These are phyloP conservation scores for Oriolus oriolus DNA, from an alignment of 2,113 vertebrate species.

Conservation along the genomic window DNA sequence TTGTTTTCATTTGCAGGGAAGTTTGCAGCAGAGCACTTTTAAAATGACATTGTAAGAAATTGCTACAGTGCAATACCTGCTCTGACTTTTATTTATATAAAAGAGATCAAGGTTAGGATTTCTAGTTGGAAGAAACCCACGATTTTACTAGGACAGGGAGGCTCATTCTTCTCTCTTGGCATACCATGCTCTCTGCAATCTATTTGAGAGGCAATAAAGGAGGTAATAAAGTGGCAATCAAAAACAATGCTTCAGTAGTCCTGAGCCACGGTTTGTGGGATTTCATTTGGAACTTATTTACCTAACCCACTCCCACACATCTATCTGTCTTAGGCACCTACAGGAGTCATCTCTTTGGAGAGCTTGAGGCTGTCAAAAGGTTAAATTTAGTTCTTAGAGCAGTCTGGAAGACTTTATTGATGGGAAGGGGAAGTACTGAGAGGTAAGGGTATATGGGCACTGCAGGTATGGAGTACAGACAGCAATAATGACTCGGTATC, in stretches of 20 bases:
- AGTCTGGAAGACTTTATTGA: neutral
- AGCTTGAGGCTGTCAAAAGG: neutral
- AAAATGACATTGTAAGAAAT: slow-evolving; percentile 62
- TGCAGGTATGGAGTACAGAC: neutral
- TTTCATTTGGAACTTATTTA: slow-evolving; percentile 64
- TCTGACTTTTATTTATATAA: slow-evolving; percentile 61
- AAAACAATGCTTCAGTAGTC: slow-evolving; percentile 54
- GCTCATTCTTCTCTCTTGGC: slow-evolving; percentile 55
- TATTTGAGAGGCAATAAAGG: slow-evolving; percentile 58
- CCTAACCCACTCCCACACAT: slow-evolving; percentile 15
- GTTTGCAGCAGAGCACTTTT: slow-evolving; percentile 51
- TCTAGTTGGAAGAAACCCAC: slow-evolving; percentile 58
- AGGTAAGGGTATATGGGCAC: neutral
- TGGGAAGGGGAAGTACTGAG: neutral
- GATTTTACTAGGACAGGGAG: slow-evolving; percentile 45
- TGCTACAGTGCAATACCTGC: slow-evolving; percentile 46
- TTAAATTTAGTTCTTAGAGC: neutral
- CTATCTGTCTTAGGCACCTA: slow-evolving; percentile 23
- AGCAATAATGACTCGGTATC: neutral
- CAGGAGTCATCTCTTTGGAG: neutral
- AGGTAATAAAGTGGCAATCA: slow-evolving; percentile 58
- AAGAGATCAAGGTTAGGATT: slow-evolving; percentile 57
- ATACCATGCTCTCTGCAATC: slow-evolving; percentile 45
- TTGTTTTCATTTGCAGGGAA: slow-evolving; percentile 58
- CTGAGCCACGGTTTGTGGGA: neutral